These are phyloP conservation scores for Bombus confusus DNA, from an alignment of 1,140 invertebrate genomes.

Conservation along the genomic window DNA sequence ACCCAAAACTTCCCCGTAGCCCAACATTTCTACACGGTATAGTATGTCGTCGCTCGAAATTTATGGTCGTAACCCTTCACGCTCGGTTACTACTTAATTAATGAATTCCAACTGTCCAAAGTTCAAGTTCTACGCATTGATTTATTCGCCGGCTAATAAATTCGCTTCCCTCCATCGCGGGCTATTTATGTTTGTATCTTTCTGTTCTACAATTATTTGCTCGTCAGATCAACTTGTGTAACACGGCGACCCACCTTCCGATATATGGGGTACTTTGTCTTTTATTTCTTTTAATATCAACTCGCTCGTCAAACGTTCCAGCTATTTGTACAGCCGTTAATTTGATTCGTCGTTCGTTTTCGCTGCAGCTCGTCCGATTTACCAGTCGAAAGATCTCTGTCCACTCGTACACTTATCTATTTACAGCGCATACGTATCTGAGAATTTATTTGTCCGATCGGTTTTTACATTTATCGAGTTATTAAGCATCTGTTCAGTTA, in stretches of 20 bases:
- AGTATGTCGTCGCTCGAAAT: too few relatives aligned
- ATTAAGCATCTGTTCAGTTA: background rate
- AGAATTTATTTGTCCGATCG: background rate
- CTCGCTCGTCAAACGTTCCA: background rate
- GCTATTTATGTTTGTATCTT: background rate
- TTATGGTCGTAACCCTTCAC: too few relatives aligned
- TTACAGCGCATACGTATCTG: background rate
- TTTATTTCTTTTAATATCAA: background rate
- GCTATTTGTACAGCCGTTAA: background rate
- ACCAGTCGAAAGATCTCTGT: too few relatives aligned
- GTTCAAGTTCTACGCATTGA: conserved; percentile 19
- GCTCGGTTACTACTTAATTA: conserved; percentile 41
- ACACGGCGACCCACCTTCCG: background rate
- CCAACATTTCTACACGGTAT: too few relatives aligned
- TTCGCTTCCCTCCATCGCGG: background rate
- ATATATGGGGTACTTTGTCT: background rate
- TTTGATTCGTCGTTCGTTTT: background rate
- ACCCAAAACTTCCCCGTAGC: background rate
- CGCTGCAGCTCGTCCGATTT: background rate
- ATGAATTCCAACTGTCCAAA: conserved; percentile 6
- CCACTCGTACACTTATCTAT: background rate
- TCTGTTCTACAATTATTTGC: background rate
- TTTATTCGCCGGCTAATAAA: conserved; percentile 25
- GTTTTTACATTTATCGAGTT: background rate
- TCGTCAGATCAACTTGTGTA: background rate